Conservation (phyloP, 2,888 invertebrate species). For the Lysandra bellargus region DNA sequence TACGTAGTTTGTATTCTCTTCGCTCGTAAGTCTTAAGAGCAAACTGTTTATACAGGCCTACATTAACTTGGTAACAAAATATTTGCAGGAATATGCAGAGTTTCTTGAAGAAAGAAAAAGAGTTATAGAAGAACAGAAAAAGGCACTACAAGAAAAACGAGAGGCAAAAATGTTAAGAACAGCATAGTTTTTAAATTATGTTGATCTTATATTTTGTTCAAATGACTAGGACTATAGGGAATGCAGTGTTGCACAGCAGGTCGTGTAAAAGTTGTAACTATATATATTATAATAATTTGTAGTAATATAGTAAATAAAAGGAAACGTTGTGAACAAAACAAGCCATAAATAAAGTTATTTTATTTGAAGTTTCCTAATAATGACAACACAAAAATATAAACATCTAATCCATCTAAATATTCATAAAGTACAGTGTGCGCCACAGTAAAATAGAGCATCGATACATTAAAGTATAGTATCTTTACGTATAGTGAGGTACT, state of each 20-base stretch:
- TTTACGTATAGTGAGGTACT: background rate
- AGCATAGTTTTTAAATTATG: constrained; percentile 51
- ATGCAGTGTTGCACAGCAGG: background rate
- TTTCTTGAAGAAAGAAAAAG: constrained; percentile 89
- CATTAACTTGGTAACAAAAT: background rate
- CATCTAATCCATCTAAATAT: background rate
- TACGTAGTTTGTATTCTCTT: too few relatives aligned
- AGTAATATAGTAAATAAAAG: background rate
- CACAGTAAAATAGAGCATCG: background rate
- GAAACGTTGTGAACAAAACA: constrained; percentile 12
- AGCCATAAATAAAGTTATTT: constrained; percentile 25
- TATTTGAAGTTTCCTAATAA: constrained; percentile 32
- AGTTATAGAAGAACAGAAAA: constrained; percentile 86
- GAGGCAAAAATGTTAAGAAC: constrained; percentile 96
- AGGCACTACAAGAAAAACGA: constrained; percentile 88
- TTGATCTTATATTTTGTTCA: background rate
- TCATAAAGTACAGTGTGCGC: background rate
- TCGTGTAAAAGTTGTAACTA: background rate
- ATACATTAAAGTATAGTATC: background rate
- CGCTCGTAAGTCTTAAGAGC: too few relatives aligned
- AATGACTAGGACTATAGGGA: background rate
- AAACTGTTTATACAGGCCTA: too few relatives aligned
- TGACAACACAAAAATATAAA: constrained; percentile 25
- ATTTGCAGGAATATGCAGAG: constrained; percentile 85
- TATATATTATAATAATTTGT: background rate